These are phyloP conservation scores for Dioctria rufipes DNA, from an alignment of 2,888 invertebrate species.

Conservation along the genomic window DNA sequence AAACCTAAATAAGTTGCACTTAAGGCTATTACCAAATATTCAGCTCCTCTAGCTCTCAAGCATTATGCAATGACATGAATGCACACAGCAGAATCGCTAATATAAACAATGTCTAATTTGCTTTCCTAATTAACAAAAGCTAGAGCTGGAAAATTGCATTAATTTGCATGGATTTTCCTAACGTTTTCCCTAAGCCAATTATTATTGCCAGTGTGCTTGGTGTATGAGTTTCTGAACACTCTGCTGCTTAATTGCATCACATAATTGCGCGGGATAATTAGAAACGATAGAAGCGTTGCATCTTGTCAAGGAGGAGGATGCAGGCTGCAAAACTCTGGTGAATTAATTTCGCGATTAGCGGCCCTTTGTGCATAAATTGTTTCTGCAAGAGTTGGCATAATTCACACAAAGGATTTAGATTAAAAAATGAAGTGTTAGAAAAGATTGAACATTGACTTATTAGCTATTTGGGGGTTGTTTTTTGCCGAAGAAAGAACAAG, in stretches of 20 bases:
- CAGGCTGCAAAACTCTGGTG: neutral
- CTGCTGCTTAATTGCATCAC: neutral
- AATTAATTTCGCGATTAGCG: conserved; percentile 1
- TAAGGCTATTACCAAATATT: too few relatives aligned
- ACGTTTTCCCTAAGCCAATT: conserved; percentile 3
- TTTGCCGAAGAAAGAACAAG: too few relatives aligned
- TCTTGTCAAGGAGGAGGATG: neutral
- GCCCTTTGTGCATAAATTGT: conserved; percentile 5
- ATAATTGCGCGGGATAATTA: neutral
- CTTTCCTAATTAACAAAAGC: too few relatives aligned
- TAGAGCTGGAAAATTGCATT: neutral
- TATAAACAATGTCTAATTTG: too few relatives aligned
- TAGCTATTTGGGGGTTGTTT: too few relatives aligned
- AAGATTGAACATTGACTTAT: neutral
- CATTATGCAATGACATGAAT: too few relatives aligned
- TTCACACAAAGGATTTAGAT: neutral
- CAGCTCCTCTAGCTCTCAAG: too few relatives aligned
- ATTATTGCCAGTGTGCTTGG: neutral
- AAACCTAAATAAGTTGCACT: too few relatives aligned
- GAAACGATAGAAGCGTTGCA: too few relatives aligned
- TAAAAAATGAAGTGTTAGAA: neutral
- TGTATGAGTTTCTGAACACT: neutral
- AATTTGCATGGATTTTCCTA: conserved; percentile 3
- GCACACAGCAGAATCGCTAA: too few relatives aligned
- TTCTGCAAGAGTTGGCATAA: neutral